Conservation (phyloP, 2,888 invertebrate genomes). For the Troides aeacus region DNA sequence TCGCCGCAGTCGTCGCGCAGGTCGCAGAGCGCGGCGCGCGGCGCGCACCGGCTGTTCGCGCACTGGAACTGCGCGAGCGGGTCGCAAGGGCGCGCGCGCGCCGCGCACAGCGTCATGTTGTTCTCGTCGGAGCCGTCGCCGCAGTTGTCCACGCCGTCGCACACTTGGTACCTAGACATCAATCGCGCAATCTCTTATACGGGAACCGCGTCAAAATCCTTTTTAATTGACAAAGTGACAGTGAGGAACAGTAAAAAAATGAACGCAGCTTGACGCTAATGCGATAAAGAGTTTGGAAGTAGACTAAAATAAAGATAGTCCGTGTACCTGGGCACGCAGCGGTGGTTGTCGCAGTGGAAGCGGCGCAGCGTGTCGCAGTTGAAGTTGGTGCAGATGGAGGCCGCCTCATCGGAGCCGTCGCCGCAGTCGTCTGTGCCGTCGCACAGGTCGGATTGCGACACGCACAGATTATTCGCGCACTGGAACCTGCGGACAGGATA, state of each 20-base stretch:
- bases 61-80: conserved; percentile 91
- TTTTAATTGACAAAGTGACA: no score
- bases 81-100: conserved; percentile 88
- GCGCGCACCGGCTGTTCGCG: conserved; percentile 92
- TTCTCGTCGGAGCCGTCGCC: conserved; percentile 97
- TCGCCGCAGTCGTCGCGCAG: conserved; percentile 95
- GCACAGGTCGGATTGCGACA: conserved; percentile 92
- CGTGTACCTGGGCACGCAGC: conserved; percentile 86
- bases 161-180: conserved; percentile 84
- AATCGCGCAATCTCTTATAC: not conserved
- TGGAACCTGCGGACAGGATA: conserved; percentile 83
- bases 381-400: conserved; percentile 89
- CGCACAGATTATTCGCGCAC: conserved; percentile 95
- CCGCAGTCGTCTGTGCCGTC: conserved; percentile 97
- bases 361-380: conserved; percentile 90
- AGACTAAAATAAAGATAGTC: not conserved
- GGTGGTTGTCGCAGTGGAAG: conserved; percentile 94
- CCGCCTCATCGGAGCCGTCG: conserved; percentile 93
- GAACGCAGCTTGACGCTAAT: not conserved
- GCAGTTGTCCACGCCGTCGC: conserved; percentile 96
- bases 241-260: no score
- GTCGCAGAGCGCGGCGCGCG: conserved; percentile 89
- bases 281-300: no score
- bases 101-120: conserved; percentile 92
- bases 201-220: not conserved